Percentiles rank a stretch among this genome's conserved stretches.
These are phyloP conservation scores for Collichthys lucidus DNA, from an alignment of 2,113 vertebrate genomes.

Conservation along the genomic window DNA sequence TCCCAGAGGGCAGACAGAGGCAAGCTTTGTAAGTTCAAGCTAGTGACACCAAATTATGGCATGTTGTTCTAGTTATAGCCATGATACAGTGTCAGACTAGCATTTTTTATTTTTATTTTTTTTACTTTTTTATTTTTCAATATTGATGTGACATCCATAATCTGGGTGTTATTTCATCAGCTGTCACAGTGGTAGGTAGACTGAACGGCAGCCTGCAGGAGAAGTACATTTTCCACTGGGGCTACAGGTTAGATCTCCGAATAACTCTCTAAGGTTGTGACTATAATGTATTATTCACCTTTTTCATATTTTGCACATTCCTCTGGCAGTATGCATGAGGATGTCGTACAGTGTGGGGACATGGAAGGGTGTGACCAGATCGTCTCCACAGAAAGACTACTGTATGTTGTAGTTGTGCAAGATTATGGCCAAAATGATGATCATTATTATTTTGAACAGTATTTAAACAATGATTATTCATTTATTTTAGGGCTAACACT, in stretches of 20 bases:
- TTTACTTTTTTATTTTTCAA: neutral
- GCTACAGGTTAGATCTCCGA: slow-evolving; percentile 1
- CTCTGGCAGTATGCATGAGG: neutral
- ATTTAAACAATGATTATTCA: too few relatives aligned
- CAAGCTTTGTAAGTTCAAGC: neutral
- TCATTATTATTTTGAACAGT: too few relatives aligned
- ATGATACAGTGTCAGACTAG: slow-evolving; percentile 20
- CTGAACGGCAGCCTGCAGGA: slow-evolving; percentile 5
- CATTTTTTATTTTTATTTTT: slow-evolving; percentile 25
- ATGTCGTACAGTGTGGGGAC: neutral
- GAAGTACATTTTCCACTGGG: neutral
- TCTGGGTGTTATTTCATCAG: slow-evolving; percentile 38
- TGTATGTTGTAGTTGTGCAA: neutral
- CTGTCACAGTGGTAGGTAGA: slow-evolving; percentile 7
- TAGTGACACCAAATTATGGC: slow-evolving; percentile 21
- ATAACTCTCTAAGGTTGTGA: neutral
- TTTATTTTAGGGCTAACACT: too few relatives aligned
- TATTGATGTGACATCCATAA: slow-evolving; percentile 26
- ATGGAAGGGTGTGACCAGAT: neutral
- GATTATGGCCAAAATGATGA: too few relatives aligned
- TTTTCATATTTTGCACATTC: slow-evolving; percentile 1
- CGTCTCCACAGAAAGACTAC: neutral
- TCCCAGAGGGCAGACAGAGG: slow-evolving; percentile 28
- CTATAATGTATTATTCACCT: slow-evolving; percentile 12
- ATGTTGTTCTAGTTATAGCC: neutral